Evolutionary conservation across 1,140 invertebrate genomes (phyloP).

Genomic region (Brachionus asplanchnoidis): DNA sequence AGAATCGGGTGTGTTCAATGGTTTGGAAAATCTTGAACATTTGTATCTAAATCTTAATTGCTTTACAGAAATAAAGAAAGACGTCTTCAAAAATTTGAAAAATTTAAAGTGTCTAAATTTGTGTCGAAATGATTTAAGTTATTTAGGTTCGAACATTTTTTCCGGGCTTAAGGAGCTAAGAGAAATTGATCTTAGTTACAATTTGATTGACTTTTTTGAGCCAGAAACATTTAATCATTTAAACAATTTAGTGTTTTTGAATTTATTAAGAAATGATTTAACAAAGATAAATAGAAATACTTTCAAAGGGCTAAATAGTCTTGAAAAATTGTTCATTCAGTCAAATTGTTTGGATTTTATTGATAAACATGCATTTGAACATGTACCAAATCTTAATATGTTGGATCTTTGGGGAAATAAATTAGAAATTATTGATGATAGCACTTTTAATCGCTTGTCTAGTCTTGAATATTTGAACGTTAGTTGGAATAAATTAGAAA

Average conservation of each 20-base stretch:
- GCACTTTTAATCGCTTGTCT: not conserved
- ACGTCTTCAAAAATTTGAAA: not conserved
- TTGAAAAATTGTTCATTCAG: not conserved
- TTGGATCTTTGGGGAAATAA: not conserved
- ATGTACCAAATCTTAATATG: not conserved
- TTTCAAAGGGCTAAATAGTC: not conserved
- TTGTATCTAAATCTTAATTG: not conserved
- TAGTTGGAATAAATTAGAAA: not conserved
- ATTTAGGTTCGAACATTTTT: not conserved
- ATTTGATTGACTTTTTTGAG: not conserved
- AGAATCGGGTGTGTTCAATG: not conserved
- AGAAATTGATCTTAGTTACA: not conserved
- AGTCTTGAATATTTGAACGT: not conserved
- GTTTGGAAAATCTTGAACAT: not conserved
- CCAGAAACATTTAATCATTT: not conserved
- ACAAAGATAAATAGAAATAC: not conserved
- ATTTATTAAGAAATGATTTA: not conserved
- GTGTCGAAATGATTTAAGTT: not conserved
- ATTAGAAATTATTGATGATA: not conserved
- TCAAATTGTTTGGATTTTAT: not conserved
- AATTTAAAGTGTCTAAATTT: constrained; percentile 3
- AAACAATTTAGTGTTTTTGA: not conserved
- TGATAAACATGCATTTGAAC: not conserved
- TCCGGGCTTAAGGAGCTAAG: not conserved
- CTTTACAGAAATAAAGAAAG: not conserved